Conservation (phyloP, 2,797 vertebrate species). For the Channallabes apus region DNA sequence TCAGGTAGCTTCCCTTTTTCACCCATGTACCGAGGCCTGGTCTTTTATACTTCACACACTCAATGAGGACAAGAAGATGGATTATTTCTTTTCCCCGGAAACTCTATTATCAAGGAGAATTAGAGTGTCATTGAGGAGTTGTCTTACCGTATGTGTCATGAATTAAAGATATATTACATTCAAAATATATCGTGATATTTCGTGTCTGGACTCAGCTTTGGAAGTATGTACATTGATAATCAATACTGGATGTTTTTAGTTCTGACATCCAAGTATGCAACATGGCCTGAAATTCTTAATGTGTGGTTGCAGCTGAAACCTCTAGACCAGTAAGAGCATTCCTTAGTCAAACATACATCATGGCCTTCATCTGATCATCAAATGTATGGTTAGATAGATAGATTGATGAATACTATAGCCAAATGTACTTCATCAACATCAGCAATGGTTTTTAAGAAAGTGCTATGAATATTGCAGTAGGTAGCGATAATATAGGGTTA, state of each 20-base stretch:
- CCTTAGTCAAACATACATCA: background rate
- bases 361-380: background rate
- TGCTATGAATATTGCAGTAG: background rate
- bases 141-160: background rate
- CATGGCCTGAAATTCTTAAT: background rate
- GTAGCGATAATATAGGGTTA: background rate
- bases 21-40: conserved; percentile 23
- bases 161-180: background rate
- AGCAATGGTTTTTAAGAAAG: background rate
- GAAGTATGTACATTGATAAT: background rate
- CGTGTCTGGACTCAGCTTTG: background rate
- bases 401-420: background rate
- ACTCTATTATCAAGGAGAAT: background rate
- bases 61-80: background rate
- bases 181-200: background rate
- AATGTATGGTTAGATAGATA: background rate
- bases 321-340: background rate
- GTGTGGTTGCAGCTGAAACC: background rate
- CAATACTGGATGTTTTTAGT: background rate
- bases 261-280: background rate
- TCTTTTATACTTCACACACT: background rate
- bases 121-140: background rate
- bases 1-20: conserved; percentile 71
- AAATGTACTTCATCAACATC: background rate
- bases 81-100: background rate